These are phyloP conservation scores for Zonotrichia albicollis DNA, from an alignment of 2,797 vertebrate species.

Conservation along the genomic window DNA sequence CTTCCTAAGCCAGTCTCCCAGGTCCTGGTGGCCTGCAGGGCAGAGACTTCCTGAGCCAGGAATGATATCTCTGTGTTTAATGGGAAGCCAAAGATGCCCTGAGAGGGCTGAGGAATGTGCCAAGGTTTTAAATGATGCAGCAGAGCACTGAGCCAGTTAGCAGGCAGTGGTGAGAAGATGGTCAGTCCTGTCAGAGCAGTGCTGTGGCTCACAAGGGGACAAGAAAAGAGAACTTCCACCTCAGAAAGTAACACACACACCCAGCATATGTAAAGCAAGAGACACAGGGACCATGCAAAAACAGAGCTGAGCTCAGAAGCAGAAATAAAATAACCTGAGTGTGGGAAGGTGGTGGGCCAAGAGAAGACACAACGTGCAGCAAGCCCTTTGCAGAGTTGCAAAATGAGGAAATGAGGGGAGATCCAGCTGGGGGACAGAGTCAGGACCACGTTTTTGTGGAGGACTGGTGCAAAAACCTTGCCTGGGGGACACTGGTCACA, in stretches of 20 bases:
- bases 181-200: neutral
- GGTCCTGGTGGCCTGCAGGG: neutral
- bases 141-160: neutral
- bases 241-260: neutral
- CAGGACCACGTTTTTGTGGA: neutral
- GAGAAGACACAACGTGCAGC: rapidly evolving
- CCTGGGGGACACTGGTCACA: neutral
- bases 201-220: neutral
- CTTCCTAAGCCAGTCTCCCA: neutral
- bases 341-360: neutral
- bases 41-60: neutral
- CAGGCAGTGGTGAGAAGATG: neutral
- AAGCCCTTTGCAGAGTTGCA: neutral
- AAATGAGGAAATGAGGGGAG: neutral
- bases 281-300: neutral
- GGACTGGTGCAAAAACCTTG: neutral
- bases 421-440: neutral
- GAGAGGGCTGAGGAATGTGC: neutral
- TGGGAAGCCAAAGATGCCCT: neutral
- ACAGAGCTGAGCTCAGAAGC: conserved; percentile 1
- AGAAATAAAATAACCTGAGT: conserved; percentile 18
- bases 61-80: neutral
- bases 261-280: neutral
- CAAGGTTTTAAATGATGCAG: neutral
- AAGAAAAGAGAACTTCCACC: conserved; percentile 10